Evolutionary conservation across 2,113 vertebrate species (phyloP).

Genomic region (Genyomyrus donnyi): DNA sequence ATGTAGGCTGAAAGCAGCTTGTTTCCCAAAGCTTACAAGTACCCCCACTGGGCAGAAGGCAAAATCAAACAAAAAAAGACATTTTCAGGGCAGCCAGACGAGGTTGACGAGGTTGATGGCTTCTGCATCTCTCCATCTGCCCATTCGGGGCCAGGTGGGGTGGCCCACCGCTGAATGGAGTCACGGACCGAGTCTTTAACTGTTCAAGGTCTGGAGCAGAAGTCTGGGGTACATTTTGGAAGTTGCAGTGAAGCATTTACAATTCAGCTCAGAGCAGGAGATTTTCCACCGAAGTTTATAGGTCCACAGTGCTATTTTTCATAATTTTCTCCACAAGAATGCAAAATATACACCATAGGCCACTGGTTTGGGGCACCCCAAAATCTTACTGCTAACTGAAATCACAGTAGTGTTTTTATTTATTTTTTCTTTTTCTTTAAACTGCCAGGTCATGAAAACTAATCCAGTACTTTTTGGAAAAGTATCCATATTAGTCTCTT

Average conservation of each 20-base stretch:
- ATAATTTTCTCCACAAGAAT: background rate
- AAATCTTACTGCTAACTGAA: background rate
- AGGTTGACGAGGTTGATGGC: constrained; percentile 30
- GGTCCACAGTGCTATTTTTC: background rate
- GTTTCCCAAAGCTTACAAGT: constrained; percentile 39
- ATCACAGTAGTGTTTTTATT: background rate
- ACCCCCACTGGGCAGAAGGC: constrained; percentile 33
- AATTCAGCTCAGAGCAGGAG: background rate
- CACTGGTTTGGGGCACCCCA: background rate
- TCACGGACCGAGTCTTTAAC: background rate
- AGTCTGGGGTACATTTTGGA: background rate
- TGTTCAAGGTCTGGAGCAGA: background rate
- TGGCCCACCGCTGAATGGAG: background rate
- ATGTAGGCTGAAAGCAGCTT: constrained; percentile 30
- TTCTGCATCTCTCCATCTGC: constrained; percentile 25
- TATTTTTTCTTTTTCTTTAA: background rate
- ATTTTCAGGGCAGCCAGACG: constrained; percentile 35
- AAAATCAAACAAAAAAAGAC: constrained; percentile 31
- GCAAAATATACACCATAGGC: background rate
- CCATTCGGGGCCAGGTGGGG: constrained; percentile 15
- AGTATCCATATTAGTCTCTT: background rate
- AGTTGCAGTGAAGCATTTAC: background rate
- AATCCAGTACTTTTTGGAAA: background rate
- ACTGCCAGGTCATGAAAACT: background rate
- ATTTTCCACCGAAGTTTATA: background rate